Percentiles rank a stretch among this genome's conserved stretches.
phyloP scores from a whole-genome alignment of 2,888 invertebrate species.

The Germaria angustata region DNA sequence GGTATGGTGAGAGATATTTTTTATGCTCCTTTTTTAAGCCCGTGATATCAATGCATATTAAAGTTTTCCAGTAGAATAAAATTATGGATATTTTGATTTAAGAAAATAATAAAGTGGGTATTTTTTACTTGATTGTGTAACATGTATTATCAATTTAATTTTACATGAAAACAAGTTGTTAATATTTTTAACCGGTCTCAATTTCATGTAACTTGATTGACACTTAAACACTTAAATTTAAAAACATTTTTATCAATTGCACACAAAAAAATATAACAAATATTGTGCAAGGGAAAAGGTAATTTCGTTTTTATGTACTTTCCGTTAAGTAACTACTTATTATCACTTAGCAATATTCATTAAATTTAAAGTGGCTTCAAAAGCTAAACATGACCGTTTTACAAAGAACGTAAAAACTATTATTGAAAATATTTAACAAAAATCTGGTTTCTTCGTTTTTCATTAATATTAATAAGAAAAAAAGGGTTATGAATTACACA shows the following conservation, averaged over 20 bases:
- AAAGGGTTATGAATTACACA: too few species aligned
- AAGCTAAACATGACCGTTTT: too few species aligned
- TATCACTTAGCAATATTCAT: too few species aligned
- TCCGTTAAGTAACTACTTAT: too few species aligned
- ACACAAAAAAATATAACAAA: background rate
- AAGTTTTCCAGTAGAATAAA: background rate
- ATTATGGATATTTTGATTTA: background rate
- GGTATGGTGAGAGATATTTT: background rate
- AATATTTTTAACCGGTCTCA: conserved; percentile 34
- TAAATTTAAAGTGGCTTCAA: too few species aligned
- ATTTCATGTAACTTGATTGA: conserved; percentile 53
- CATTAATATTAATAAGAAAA: too few species aligned
- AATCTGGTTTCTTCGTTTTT: too few species aligned
- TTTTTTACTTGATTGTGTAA: conserved; percentile 2
- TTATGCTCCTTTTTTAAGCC: background rate
- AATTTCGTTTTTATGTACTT: background rate
- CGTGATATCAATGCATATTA: background rate
- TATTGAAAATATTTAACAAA: too few species aligned
- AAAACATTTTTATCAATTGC: conserved; percentile 22
- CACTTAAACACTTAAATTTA: conserved; percentile 36
- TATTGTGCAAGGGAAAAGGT: background rate
- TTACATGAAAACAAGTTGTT: conserved; percentile 28
- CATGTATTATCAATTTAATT: background rate
- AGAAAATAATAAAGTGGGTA: background rate
- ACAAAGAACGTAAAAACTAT: too few species aligned